These are phyloP conservation scores for Cerastis leucographa DNA, from an alignment of 2,888 invertebrate species.

Conservation along the genomic window DNA sequence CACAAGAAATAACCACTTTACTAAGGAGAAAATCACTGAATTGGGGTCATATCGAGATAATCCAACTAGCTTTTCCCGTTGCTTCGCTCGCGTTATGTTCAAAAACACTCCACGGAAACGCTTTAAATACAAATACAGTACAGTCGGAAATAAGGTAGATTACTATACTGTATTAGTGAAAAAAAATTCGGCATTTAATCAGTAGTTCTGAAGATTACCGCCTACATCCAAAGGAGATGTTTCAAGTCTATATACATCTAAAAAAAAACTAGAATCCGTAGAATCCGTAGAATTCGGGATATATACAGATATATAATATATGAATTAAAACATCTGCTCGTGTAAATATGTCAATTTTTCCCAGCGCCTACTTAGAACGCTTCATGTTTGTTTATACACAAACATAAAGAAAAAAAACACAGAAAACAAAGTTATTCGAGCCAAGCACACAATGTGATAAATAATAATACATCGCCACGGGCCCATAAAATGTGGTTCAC, in stretches of 20 bases:
- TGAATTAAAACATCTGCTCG: background rate
- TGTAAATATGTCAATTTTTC: background rate
- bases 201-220: background rate
- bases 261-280: background rate
- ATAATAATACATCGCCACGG: slow-evolving; percentile 2
- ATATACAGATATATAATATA: background rate
- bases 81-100: background rate
- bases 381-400: background rate
- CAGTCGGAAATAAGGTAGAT: background rate
- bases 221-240: background rate
- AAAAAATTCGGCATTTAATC: background rate
- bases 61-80: background rate
- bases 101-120: background rate
- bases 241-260: background rate
- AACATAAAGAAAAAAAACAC: background rate
- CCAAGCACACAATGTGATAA: background rate
- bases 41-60: background rate
- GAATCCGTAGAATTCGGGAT: background rate
- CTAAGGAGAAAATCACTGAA: background rate
- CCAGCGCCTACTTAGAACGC: background rate
- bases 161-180: background rate
- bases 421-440: background rate
- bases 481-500: slow-evolving; percentile 9
- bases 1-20: slow-evolving; percentile 18
- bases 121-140: background rate